Evolutionary conservation across 1,140 invertebrate species (phyloP).

Genomic region (Neodiprion fabricii): DNA sequence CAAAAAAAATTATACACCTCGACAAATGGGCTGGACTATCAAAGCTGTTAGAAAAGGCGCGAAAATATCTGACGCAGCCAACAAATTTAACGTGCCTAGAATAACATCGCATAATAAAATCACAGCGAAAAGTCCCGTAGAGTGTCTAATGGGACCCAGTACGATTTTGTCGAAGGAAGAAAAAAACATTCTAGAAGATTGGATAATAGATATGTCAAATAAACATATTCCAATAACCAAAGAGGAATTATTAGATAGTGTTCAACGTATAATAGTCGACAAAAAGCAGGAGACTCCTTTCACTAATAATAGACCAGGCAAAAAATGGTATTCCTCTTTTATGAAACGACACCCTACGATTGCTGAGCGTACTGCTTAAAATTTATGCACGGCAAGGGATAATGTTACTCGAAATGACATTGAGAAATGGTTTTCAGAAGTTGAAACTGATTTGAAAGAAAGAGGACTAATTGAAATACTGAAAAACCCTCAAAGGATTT

Average conservation of each 20-base stretch:
- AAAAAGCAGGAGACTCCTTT: conserved; percentile 21
- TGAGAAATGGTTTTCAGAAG: conserved; percentile 37
- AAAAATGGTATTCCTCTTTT: conserved; percentile 38
- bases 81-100: too few species aligned
- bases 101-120: too few species aligned
- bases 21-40: too few species aligned
- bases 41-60: too few species aligned
- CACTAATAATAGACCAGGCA: conserved; percentile 33
- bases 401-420: conserved; percentile 33
- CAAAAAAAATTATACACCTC: too few species aligned
- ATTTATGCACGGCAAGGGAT: conserved; percentile 33
- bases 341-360: conserved; percentile 39
- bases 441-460: conserved; percentile 28
- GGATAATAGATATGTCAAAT: too few species aligned
- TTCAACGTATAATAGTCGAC: conserved; percentile 11
- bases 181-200: too few species aligned
- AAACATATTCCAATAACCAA: too few species aligned
- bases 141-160: too few species aligned
- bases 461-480: conserved; percentile 35
- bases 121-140: too few species aligned
- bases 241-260: conserved; percentile 15
- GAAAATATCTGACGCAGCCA: too few species aligned
- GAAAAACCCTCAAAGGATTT: conserved; percentile 38
- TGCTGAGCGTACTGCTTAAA: conserved; percentile 32
- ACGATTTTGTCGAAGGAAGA: too few species aligned